Conservation (phyloP, 92 coral and sea anemone species). For the Bergia sp. region DNA sequence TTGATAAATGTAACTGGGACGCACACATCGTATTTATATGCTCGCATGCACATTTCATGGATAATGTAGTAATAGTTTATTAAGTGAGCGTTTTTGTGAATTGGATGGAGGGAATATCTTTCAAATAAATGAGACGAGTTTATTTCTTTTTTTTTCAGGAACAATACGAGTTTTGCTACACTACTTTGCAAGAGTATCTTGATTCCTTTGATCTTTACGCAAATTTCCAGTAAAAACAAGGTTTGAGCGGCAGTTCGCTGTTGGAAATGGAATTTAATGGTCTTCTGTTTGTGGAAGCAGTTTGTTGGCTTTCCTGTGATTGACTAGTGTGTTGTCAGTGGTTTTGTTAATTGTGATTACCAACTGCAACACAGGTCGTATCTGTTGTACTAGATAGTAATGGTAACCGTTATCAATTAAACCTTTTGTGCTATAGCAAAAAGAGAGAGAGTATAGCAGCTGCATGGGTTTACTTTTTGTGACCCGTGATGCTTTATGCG, state of each 20-base stretch:
- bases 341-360: background rate
- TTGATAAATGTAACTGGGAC: too few relatives aligned
- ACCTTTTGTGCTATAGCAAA: too few relatives aligned
- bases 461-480: too few relatives aligned
- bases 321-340: background rate
- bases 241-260: background rate
- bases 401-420: too few relatives aligned
- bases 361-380: too few relatives aligned
- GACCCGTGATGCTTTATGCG: too few relatives aligned
- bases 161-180: conserved; percentile 93
- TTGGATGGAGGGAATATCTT: background rate
- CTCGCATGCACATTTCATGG: too few relatives aligned
- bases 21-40: too few relatives aligned
- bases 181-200: conserved; percentile 84
- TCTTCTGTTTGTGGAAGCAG: background rate
- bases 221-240: conserved; percentile 65
- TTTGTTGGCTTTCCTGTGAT: background rate
- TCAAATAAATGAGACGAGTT: background rate
- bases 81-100: too few relatives aligned
- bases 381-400: too few relatives aligned
- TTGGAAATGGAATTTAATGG: background rate
- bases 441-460: too few relatives aligned
- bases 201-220: conserved; percentile 89
- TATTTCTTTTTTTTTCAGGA: conserved; percentile 58
- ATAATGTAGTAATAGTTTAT: too few relatives aligned